Evolutionary conservation across 2,888 invertebrate genomes (phyloP).

Genomic region (Syritta pipiens): DNA sequence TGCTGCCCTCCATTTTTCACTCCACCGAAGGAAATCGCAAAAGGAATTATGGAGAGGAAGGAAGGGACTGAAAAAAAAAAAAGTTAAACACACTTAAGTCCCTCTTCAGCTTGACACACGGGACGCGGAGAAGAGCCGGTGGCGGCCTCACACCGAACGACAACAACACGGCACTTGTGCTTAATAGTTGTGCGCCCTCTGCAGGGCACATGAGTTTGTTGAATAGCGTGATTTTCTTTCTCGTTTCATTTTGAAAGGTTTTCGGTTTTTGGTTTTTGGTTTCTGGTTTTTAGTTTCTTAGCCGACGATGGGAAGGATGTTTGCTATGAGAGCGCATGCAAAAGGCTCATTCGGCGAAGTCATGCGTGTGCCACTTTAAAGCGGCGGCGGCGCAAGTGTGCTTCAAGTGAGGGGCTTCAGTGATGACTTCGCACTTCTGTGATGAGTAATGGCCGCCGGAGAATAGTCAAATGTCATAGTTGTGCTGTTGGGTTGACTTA

Average conservation of each 20-base stretch:
- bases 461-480: conserved; percentile 30
- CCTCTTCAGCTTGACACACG: conserved; percentile 32
- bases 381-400: conserved; percentile 27
- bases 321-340: conserved; percentile 21
- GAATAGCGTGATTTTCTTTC: conserved; percentile 7
- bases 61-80: conserved; percentile 22
- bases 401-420: neutral
- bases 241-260: conserved; percentile 25
- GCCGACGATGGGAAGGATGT: conserved; percentile 64
- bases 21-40: conserved; percentile 7
- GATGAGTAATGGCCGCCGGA: conserved; percentile 20
- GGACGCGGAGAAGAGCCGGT: conserved; percentile 1
- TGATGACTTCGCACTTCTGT: conserved; percentile 32
- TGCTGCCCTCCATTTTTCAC: conserved; percentile 37
- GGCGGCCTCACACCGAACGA: conserved; percentile 39
- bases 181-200: conserved; percentile 67
- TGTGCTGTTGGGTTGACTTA: conserved; percentile 25
- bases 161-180: conserved; percentile 65
- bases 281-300: conserved; percentile 5
- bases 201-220: conserved; percentile 48
- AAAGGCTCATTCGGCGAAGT: conserved; percentile 55
- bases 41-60: conserved; percentile 39
- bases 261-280: conserved; percentile 11
- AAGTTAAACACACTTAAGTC: conserved; percentile 59
- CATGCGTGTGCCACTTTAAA: conserved; percentile 67